Percentiles rank a stretch among this genome's conserved stretches.
Evolutionary conservation across 2,113 vertebrate species (phyloP).

Genomic region (Myiozetetes cayanensis): DNA sequence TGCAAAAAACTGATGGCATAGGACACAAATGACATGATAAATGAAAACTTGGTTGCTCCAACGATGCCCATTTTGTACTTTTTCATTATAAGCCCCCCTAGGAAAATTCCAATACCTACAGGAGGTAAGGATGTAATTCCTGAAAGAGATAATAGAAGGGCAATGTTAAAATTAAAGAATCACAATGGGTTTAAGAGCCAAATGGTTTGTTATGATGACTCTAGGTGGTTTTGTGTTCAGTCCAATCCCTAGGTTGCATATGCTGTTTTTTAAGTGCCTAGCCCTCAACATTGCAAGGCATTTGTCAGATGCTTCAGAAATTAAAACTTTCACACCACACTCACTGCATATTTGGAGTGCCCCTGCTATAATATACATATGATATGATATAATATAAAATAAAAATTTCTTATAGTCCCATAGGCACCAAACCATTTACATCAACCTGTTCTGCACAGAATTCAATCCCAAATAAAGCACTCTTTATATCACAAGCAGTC

Average conservation of each 20-base stretch:
- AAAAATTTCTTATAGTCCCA: not conserved
- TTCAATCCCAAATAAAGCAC: not conserved
- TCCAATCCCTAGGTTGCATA: not conserved
- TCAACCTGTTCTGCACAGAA: not conserved
- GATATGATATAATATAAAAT: not conserved
- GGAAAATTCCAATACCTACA: constrained; percentile 80
- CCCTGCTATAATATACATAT: not conserved
- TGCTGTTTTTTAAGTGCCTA: not conserved
- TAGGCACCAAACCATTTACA: not conserved
- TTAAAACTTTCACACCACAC: not conserved
- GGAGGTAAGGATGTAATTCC: constrained; percentile 79
- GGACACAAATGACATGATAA: constrained; percentile 64
- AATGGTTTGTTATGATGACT: not conserved
- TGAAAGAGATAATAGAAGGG: constrained; percentile 56
- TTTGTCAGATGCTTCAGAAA: not conserved
- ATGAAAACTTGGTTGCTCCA: constrained; percentile 77
- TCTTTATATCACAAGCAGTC: not conserved
- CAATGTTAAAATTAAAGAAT: not conserved
- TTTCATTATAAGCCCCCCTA: constrained; percentile 88
- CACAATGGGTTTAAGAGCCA: not conserved
- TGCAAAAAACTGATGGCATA: constrained; percentile 52
- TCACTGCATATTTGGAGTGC: not conserved
- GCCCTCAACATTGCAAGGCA: not conserved
- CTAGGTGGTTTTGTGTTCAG: not conserved
- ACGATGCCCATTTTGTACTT: constrained; percentile 81